Evolutionary conservation across 2,888 invertebrate genomes (phyloP), one percentile per base, ranked within the genome.

Genomic region (Caenorhabditis panamensis): DNA sequence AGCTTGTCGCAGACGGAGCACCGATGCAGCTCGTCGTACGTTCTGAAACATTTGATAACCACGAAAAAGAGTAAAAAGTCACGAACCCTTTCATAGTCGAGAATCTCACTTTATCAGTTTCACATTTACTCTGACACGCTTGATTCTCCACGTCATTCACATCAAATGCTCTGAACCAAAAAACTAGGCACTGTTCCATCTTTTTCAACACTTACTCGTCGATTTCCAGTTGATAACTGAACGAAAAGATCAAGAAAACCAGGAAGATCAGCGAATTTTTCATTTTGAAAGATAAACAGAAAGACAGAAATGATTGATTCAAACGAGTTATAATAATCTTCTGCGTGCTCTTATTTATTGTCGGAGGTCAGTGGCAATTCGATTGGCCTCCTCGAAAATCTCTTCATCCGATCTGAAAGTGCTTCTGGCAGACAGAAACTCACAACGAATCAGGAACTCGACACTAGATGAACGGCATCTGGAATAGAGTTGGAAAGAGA

Each of bases 361-460:
- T 53, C 73, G 54, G 36, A 80, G 58, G 41, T 80, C 80, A 13
- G 51, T 59, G n/a, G 80, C 67, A 31, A 80, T 80, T 24, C 62
- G 54, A 47, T 78, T 78, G 6, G 84, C 80, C 13, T 82, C 82
- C 51, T 66, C 77, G 56, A 89, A 89, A 18, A 89, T 76, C 47
- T 85, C 87, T 31, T 79, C 69, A 62, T 89, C 89, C 6, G 59
- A 56, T 8, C 84, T 82, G 72, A 88, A 89, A 9, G 83, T 54
- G 18, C 66, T 67, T 41, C 89, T 75, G 3, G 86, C 73, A 16
- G 85, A 87, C 22, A 84, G 64, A 71, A 89, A 89, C 56, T 89
- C 89, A 59, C 89, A 89, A 8, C 89, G 79, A 47, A 88, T 84
- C 22, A 87, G 83, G 73, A 89, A 89, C 9, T 83, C 85, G 58